These are phyloP conservation scores for Trachemys scripta DNA, from an alignment of 2,113 vertebrate species.

Conservation along the genomic window DNA sequence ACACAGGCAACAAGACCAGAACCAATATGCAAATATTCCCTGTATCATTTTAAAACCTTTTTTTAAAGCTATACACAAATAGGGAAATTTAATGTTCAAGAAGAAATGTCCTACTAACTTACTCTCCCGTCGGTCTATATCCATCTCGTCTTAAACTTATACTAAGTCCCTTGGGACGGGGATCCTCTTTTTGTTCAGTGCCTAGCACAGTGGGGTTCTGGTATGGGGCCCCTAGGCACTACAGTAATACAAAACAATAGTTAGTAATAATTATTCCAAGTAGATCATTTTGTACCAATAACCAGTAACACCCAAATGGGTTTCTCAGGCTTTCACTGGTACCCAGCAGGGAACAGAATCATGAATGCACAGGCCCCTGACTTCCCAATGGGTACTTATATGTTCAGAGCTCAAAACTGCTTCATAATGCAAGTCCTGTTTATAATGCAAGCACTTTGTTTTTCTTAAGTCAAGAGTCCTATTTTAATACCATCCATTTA, in stretches of 20 bases:
- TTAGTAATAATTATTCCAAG: neutral
- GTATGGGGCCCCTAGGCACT: too few relatives aligned
- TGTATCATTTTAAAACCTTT: neutral
- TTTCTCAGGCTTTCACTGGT: neutral
- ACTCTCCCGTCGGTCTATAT: too few relatives aligned
- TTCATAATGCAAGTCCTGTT: neutral
- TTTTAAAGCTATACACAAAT: neutral
- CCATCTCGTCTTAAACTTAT: too few relatives aligned
- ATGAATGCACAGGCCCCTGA: neutral
- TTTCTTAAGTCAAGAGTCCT: neutral
- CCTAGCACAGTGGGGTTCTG: too few relatives aligned
- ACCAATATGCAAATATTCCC: neutral
- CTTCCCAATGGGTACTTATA: fast-evolving
- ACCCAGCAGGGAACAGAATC: neutral
- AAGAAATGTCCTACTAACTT: neutral
- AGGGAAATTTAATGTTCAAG: neutral
- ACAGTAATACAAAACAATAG: too few relatives aligned
- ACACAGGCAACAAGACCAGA: neutral
- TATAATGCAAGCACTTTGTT: neutral
- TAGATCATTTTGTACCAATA: neutral
- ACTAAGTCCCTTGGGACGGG: too few relatives aligned
- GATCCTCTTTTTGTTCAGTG: too few relatives aligned
- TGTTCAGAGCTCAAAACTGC: neutral
- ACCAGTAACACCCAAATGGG: neutral
- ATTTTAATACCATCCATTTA: neutral